Conservation (phyloP, 2,888 invertebrate species). For the Leucoma salicis region DNA sequence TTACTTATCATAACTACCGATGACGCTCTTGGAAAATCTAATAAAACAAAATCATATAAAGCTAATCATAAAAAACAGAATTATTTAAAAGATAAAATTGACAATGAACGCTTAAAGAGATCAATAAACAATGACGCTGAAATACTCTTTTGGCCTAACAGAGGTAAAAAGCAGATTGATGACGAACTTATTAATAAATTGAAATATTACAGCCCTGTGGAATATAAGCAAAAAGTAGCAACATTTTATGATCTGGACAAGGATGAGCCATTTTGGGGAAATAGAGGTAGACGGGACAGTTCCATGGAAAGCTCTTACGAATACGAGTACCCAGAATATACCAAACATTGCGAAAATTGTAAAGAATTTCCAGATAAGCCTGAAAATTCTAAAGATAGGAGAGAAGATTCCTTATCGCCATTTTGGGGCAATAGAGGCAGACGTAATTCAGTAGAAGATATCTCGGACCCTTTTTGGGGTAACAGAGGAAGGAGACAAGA, state of each 20-base stretch:
- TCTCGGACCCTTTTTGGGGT: slow-evolving; percentile 53
- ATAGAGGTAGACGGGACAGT: slow-evolving; percentile 58
- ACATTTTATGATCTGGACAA: slow-evolving; percentile 39
- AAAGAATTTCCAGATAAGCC: slow-evolving; percentile 16
- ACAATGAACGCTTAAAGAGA: slow-evolving; percentile 52
- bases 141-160: slow-evolving; percentile 50
- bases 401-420: slow-evolving; percentile 44
- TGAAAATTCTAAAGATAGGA: slow-evolving; percentile 28
- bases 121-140: slow-evolving; percentile 49
- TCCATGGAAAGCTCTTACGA: slow-evolving; percentile 42
- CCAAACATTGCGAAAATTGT: slow-evolving; percentile 40
- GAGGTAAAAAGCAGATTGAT: slow-evolving; percentile 46
- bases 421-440: slow-evolving; percentile 36
- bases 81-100: slow-evolving; percentile 39
- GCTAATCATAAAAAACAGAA: slow-evolving; percentile 36
- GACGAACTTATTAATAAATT: slow-evolving; percentile 19
- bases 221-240: slow-evolving; percentile 26
- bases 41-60: slow-evolving; percentile 48
- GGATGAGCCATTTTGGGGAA: slow-evolving; percentile 70
- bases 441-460: slow-evolving; percentile 24
- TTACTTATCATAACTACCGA: slow-evolving; percentile 53
- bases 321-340: slow-evolving; percentile 31
- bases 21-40: slow-evolving; percentile 48
- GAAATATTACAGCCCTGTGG: slow-evolving; percentile 27
- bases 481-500: slow-evolving; percentile 51